Percentiles rank a stretch among this genome's conserved stretches.
Conservation (phyloP, 1,140 invertebrate genomes). For the Cydia pomonella region DNA sequence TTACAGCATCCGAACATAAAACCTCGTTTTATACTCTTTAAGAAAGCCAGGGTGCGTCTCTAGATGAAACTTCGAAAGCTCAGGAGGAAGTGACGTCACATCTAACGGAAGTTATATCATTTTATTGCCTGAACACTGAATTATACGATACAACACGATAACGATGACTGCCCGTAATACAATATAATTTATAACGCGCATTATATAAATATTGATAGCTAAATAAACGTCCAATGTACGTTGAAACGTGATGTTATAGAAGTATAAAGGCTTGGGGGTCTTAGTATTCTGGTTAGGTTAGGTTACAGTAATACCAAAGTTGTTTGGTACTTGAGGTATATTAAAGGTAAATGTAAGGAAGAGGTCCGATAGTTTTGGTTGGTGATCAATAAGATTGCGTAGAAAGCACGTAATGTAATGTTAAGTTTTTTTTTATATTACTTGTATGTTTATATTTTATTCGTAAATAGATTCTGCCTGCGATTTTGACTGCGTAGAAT, state of each 20-base stretch:
- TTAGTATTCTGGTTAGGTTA: background rate
- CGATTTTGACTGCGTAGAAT: background rate
- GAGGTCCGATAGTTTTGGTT: background rate
- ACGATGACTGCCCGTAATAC: slow-evolving; percentile 22
- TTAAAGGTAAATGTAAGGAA: background rate
- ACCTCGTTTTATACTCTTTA: background rate
- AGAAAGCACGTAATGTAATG: background rate
- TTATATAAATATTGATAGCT: slow-evolving; percentile 17
- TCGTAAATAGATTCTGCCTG: background rate
- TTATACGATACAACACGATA: slow-evolving; percentile 24
- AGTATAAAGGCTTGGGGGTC: background rate
- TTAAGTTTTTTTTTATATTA: background rate
- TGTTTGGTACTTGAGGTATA: background rate
- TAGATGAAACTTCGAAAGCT: background rate
- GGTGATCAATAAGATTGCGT: background rate
- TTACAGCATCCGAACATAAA: background rate
- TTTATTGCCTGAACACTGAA: slow-evolving; percentile 18
- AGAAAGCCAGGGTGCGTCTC: background rate
- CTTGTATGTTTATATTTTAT: background rate
- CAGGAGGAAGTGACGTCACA: slow-evolving; percentile 20
- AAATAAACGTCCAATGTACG: background rate
- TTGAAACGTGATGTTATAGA: background rate
- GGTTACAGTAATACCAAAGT: background rate
- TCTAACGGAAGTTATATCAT: slow-evolving; percentile 26
- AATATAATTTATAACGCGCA: slow-evolving; percentile 21